These are phyloP conservation scores for Camelus bactrianus DNA, from an alignment of 2,113 vertebrate species.

Conservation along the genomic window DNA sequence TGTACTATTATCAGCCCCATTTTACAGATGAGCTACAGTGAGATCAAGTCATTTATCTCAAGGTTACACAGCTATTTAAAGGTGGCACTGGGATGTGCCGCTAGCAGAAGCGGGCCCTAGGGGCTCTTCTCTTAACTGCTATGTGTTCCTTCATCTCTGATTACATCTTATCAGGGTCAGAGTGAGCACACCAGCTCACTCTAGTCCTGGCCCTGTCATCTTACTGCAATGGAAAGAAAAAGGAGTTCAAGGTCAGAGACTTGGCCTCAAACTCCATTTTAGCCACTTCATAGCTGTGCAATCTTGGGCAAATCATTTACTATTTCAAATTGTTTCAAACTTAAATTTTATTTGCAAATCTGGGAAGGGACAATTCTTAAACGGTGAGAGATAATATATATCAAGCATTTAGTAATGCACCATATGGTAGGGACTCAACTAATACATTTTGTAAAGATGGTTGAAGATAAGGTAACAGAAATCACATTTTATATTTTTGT, in stretches of 20 bases:
- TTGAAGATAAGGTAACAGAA: neutral
- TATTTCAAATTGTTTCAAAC: neutral
- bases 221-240: neutral
- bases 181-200: fast-evolving
- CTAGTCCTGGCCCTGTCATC: neutral
- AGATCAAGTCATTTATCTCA: neutral
- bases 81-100: neutral
- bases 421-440: neutral
- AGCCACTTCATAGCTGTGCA: neutral
- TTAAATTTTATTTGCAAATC: neutral
- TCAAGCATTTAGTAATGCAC: neutral
- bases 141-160: fast-evolving
- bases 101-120: fast-evolving
- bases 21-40: neutral
- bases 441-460: neutral
- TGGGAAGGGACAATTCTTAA: slow-evolving; percentile 5
- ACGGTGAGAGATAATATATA: neutral
- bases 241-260: neutral
- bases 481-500: neutral
- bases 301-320: neutral
- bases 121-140: neutral
- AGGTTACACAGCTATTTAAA: neutral
- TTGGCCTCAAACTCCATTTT: neutral
- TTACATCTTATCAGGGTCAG: neutral
- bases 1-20: neutral